Evolutionary conservation across 1,140 invertebrate species (phyloP).

Genomic region (Dysdera silvatica): DNA sequence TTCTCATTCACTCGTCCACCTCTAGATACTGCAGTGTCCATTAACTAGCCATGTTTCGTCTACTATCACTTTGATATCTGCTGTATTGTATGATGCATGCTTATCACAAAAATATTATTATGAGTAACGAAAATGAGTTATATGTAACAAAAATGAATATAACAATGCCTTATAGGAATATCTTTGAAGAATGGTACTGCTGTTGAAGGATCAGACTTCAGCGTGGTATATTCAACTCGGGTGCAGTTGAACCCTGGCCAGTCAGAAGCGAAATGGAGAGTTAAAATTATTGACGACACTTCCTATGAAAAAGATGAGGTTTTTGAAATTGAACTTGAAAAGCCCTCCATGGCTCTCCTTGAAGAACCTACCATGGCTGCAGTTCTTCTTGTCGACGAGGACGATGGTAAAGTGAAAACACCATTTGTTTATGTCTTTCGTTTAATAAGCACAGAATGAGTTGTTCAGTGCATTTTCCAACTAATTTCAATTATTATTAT

Average conservation of each 20-base stretch:
- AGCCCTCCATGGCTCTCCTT: constrained; percentile 42
- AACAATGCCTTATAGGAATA: constrained; percentile 35
- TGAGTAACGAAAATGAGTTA: too few relatives aligned
- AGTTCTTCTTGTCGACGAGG: constrained; percentile 41
- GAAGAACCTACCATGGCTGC: constrained; percentile 38
- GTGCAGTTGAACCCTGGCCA: constrained; percentile 47
- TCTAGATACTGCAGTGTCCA: too few relatives aligned
- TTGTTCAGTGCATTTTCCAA: too few relatives aligned
- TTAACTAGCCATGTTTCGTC: too few relatives aligned
- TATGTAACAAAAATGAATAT: too few relatives aligned
- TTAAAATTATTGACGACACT: constrained; percentile 41
- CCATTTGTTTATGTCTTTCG: too few relatives aligned
- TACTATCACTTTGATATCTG: too few relatives aligned
- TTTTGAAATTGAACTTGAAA: constrained; percentile 38
- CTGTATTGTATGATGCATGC: too few relatives aligned
- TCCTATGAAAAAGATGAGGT: constrained; percentile 41
- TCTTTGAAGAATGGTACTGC: constrained; percentile 39
- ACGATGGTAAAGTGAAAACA: constrained; percentile 46
- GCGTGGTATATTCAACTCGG: constrained; percentile 39
- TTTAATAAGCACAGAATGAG: too few relatives aligned
- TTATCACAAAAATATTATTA: too few relatives aligned
- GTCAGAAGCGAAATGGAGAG: constrained; percentile 42
- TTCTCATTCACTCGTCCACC: too few relatives aligned
- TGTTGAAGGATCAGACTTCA: constrained; percentile 39
- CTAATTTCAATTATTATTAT: too few relatives aligned